Conservation (phyloP, 35 echinoderm and acorn worm species). For the Ophioderma brevispina region DNA sequence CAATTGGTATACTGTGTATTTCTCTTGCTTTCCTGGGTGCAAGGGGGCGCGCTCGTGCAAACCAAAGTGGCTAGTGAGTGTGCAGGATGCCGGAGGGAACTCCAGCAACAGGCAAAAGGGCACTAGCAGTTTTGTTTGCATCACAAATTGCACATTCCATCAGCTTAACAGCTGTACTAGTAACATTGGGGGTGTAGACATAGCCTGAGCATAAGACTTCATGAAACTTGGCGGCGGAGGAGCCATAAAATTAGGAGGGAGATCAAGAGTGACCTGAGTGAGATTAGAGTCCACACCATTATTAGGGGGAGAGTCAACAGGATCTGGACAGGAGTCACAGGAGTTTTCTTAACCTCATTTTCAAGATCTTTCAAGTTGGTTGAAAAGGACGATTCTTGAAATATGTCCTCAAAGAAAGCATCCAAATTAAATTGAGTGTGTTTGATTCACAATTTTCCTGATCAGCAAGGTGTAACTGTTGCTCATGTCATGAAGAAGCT, state of each 20-base stretch:
- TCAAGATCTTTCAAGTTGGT: not conserved
- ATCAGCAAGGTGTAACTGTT: not conserved
- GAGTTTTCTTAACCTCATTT: not conserved
- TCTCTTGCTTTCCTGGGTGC: too few relatives aligned
- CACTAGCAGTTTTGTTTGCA: too few relatives aligned
- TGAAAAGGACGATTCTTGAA: not conserved
- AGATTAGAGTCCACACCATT: not conserved
- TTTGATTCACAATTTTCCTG: not conserved
- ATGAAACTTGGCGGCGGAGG: not conserved
- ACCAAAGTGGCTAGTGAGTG: too few relatives aligned
- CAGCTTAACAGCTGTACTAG: too few relatives aligned
- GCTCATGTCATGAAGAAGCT: not conserved
- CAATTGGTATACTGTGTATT: too few relatives aligned
- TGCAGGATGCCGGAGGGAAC: too few relatives aligned
- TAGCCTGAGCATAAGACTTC: not conserved
- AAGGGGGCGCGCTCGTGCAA: too few relatives aligned
- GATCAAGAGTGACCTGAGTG: not conserved
- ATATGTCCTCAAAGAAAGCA: not conserved
- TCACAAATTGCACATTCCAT: too few relatives aligned
- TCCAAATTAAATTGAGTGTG: not conserved
- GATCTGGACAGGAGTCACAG: not conserved
- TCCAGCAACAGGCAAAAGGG: too few relatives aligned
- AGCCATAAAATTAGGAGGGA: not conserved
- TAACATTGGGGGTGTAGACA: not conserved
- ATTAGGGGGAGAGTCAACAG: not conserved